Evolutionary conservation across 2,113 vertebrate genomes (phyloP), one percentile per base, ranked within the genome.

Genomic region (Caranx melampygus): DNA sequence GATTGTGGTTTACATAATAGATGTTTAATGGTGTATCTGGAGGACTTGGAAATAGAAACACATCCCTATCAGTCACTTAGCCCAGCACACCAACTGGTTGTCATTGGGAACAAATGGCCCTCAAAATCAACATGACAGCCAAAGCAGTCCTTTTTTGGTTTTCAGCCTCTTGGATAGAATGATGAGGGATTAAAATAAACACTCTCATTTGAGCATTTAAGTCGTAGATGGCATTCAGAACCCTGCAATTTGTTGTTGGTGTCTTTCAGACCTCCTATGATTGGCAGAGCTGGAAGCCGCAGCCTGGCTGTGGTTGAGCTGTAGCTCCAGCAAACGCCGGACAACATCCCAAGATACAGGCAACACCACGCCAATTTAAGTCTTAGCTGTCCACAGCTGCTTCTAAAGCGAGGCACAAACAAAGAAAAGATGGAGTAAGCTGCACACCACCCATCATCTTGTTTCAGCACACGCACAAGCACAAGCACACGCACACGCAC

Each of bases 101-200:
- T 86, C 42, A 64, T 37, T 54, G 45, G 21, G 9, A 72, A 71
- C 72, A 78, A 84, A 84, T 20, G 60, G 67, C 55, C 67, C 18
- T 49, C 20, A n/a, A 21, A 7, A 34, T 75, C 72, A 62, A 49
- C 45, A 77, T 44, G 67, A 66, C 47, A 73, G 52, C 18, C n/a
- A 2, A 55, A n/a, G 34, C 45, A 6, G 0, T 83, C 21, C 20
- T 33, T 51, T 26, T 12, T 15, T 40, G 31, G 59, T 2, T 3
- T n/a, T 65, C 44, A 59, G 72, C 45, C 52, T 51, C 13, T 3
- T 65, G 60, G 54, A 47, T 51, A 66, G 75, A 85, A 76, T 7
- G 62, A 66, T 12, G 59, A 58, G 21, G 77, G 57, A 72, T 71
- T 57, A 74, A 82, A 88, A 86, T 74, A 61, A 81, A 87, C 69